Conservation (phyloP, 2,113 vertebrate genomes). For the Myocastor coypus region DNA sequence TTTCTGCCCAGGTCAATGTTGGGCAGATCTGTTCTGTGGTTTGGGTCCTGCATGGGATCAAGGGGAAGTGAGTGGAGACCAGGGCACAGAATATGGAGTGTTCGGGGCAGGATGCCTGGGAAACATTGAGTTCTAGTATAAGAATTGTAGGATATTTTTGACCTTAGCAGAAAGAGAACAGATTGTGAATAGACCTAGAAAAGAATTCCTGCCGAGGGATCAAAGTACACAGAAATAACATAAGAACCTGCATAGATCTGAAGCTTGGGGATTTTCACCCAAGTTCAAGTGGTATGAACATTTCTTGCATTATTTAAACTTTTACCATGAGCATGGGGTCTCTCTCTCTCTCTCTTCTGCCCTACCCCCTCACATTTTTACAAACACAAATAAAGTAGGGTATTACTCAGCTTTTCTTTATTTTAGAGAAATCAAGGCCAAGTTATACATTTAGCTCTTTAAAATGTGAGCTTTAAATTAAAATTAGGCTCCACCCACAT, state of each 20-base stretch:
- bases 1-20: too few species aligned
- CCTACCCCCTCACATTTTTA: neutral
- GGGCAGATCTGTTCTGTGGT: too few species aligned
- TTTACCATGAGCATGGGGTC: neutral
- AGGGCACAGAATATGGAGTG: too few species aligned
- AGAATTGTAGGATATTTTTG: neutral
- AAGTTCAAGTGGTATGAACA: neutral
- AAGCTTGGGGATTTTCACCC: neutral
- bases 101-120: too few species aligned
- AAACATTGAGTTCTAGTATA: neutral
- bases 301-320: neutral
- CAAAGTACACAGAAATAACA: neutral
- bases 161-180: slow-evolving; percentile 11
- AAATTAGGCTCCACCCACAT: neutral
- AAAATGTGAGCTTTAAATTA: slow-evolving; percentile 30
- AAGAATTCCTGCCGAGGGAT: neutral
- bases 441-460: neutral
- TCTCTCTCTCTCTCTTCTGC: too few species aligned
- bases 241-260: neutral
- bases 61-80: too few species aligned
- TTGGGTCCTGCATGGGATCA: too few species aligned
- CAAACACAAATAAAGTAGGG: neutral
- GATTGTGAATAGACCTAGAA: neutral
- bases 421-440: slow-evolving; percentile 33
- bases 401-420: neutral